Evolutionary conservation across 2,888 invertebrate genomes (phyloP).

Genomic region (Nemapogon koenigi): DNA sequence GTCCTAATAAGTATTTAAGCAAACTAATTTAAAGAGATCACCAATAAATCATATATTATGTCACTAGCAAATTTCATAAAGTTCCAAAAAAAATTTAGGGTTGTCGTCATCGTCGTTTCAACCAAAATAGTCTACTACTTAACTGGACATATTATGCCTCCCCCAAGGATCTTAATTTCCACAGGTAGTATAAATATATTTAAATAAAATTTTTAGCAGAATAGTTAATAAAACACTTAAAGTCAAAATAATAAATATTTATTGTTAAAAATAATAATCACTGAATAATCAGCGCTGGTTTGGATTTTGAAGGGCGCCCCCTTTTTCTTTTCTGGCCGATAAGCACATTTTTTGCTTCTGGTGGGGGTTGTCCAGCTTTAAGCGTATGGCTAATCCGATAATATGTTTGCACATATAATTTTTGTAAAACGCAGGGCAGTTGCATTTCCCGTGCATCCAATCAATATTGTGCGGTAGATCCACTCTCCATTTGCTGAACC

Average conservation of each 20-base stretch:
- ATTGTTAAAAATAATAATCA: no score
- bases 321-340: no score
- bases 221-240: no score
- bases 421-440: constrained; percentile 16
- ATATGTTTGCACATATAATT: constrained; percentile 15
- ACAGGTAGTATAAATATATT: constrained; percentile 6
- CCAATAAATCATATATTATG: constrained; percentile 11
- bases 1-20: constrained; percentile 12
- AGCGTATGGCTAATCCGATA: constrained; percentile 13
- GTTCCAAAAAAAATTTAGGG: no score
- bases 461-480: neutral
- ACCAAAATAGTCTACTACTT: constrained; percentile 1
- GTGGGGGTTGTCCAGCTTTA: constrained; percentile 1
- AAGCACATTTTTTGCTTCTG: no score
- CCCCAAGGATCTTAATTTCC: constrained; percentile 8
- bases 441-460: constrained; percentile 14
- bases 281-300: no score
- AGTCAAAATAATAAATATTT: no score
- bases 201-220: constrained; percentile 1
- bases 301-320: no score
- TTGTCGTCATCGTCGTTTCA: constrained; percentile 3
- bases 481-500: constrained; percentile 24
- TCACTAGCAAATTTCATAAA: constrained; percentile 10
- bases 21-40: constrained; percentile 12
- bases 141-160: neutral